Conservation (phyloP, 1,140 invertebrate species). For the Ceratosolen fusciceps region DNA sequence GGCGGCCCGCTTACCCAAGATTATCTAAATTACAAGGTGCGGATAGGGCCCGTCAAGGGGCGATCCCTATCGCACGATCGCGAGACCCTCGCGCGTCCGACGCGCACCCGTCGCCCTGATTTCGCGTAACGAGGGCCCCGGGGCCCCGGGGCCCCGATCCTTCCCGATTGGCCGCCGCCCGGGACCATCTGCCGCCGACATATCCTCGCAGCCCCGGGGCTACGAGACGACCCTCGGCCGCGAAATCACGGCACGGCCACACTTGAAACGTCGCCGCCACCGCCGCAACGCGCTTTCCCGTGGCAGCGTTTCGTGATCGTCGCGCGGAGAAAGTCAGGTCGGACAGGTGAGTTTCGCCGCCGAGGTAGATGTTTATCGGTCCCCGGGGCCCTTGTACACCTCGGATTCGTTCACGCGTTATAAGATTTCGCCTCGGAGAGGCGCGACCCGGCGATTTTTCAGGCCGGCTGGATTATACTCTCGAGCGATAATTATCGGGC, state of each 20-base stretch:
- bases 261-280: neutral
- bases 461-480: too few species aligned
- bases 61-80: neutral
- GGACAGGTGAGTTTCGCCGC: neutral
- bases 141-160: neutral
- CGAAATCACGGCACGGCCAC: too few species aligned
- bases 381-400: too few species aligned
- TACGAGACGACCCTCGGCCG: neutral
- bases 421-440: neutral
- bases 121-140: slow-evolving; percentile 4
- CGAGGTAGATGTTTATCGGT: neutral
- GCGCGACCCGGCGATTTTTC: neutral
- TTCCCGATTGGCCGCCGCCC: neutral
- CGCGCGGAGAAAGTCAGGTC: neutral
- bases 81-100: neutral
- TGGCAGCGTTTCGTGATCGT: neutral
- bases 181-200: neutral
- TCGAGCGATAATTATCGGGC: too few species aligned
- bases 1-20: slow-evolving; percentile 18
- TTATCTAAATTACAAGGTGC: slow-evolving; percentile 48
- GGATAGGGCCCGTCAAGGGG: slow-evolving; percentile 3
- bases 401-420: neutral
- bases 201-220: neutral
- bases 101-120: neutral
- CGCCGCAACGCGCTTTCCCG: neutral